phyloP scores from a whole-genome alignment of 2,888 invertebrate genomes.

The Patella ulyssiponensis region DNA sequence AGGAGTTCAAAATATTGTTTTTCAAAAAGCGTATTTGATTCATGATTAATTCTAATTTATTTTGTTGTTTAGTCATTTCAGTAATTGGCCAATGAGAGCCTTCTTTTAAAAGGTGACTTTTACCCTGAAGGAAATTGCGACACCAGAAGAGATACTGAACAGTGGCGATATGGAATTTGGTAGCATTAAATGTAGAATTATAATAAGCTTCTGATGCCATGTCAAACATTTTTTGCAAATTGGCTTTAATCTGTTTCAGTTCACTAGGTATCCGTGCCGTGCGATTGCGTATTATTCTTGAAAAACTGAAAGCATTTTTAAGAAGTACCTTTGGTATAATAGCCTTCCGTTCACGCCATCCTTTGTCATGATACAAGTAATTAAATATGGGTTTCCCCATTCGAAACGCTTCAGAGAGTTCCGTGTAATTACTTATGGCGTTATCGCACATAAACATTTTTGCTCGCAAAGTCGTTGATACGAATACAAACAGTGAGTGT shows the following conservation, averaged over 20 bases:
- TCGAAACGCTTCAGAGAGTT: constrained; percentile 38
- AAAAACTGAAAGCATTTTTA: constrained; percentile 33
- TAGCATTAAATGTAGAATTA: constrained; percentile 11
- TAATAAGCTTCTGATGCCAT: constrained; percentile 29
- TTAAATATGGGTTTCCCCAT: constrained; percentile 45
- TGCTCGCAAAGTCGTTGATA: constrained; percentile 34
- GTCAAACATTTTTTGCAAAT: constrained; percentile 24
- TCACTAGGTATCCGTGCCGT: constrained; percentile 30
- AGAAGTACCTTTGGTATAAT: constrained; percentile 44
- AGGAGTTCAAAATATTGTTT: constrained; percentile 21
- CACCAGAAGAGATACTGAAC: constrained; percentile 22
- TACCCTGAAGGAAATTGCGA: constrained; percentile 32
- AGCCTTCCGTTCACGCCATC: constrained; percentile 31
- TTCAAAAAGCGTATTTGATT: constrained; percentile 19
- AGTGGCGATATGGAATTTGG: constrained; percentile 13
- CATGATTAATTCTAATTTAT: constrained; percentile 30
- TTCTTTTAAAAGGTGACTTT: constrained; percentile 47
- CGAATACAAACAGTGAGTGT: constrained; percentile 30
- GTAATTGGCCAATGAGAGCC: constrained; percentile 41
- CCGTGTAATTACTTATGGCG: constrained; percentile 44
- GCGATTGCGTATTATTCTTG: constrained; percentile 31
- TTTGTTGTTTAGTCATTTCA: constrained; percentile 33
- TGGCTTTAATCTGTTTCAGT: constrained; percentile 27
- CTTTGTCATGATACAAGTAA: constrained; percentile 39
- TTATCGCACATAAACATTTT: constrained; percentile 39